phyloP scores from a whole-genome alignment of 2,113 vertebrate genomes.

The Andinoacara biseriatus region DNA sequence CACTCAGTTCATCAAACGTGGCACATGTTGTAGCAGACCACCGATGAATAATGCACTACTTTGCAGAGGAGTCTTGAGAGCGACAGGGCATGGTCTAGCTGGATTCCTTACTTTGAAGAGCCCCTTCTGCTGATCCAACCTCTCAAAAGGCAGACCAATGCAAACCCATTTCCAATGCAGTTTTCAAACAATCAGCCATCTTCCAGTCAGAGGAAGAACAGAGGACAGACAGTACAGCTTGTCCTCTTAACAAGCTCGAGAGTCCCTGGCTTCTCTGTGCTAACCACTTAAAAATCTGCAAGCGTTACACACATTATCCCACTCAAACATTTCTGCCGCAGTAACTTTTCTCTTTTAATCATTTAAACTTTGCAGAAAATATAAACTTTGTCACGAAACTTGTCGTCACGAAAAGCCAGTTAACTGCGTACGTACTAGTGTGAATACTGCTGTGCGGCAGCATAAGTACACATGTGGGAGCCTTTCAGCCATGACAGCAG shows the following conservation, averaged over 20 bases:
- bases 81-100: constrained; percentile 35
- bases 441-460: neutral
- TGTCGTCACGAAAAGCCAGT: neutral
- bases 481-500: constrained; percentile 16
- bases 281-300: constrained; percentile 6
- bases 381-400: neutral
- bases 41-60: constrained; percentile 48
- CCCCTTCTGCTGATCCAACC: constrained; percentile 13
- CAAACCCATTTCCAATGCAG: constrained; percentile 8
- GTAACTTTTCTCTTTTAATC: neutral
- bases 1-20: constrained; percentile 34
- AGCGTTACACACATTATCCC: constrained; percentile 19
- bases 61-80: constrained; percentile 15
- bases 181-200: constrained; percentile 31
- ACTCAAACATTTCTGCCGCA: neutral
- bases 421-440: neutral
- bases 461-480: constrained; percentile 15
- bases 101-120: constrained; percentile 54
- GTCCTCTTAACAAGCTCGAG: constrained; percentile 41
- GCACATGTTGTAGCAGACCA: constrained; percentile 24
- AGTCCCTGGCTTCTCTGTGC: constrained; percentile 19
- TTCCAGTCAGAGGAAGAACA: constrained; percentile 13
- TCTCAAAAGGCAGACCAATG: constrained; percentile 37
- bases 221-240: constrained; percentile 15
- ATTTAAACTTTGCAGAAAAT: neutral